Conservation (phyloP, 1,140 invertebrate species). For the Rhagoletis pomonella region DNA sequence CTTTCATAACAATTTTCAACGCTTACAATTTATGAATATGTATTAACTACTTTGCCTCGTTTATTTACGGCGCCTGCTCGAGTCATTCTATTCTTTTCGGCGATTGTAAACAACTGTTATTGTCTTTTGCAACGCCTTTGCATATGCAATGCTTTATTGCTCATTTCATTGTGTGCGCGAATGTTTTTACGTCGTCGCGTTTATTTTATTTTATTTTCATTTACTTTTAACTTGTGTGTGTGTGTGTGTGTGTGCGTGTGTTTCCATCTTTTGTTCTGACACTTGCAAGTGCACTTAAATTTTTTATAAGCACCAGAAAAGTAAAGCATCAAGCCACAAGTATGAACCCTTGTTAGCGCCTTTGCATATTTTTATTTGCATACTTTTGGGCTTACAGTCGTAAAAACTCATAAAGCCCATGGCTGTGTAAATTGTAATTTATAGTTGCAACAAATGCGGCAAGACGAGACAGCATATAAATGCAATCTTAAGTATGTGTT, state of each 20-base stretch:
- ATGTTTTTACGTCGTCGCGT: neutral
- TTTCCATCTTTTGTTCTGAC: conserved; percentile 41
- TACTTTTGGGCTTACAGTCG: conserved; percentile 31
- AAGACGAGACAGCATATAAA: conserved; percentile 15
- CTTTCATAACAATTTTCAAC: conserved; percentile 41
- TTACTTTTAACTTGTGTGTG: neutral
- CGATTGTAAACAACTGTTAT: conserved; percentile 35
- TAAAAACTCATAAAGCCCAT: conserved; percentile 33
- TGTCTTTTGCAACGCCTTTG: conserved; percentile 44
- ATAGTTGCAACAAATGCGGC: conserved; percentile 2
- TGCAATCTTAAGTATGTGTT: conserved; percentile 40
- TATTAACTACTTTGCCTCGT: conserved; percentile 1
- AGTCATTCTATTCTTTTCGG: neutral
- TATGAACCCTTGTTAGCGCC: neutral
- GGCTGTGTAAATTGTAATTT: conserved; percentile 46
- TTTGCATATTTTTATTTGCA: neutral
- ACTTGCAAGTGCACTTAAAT: conserved; percentile 51
- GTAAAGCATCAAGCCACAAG: conserved; percentile 15
- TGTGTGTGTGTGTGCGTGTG: neutral
- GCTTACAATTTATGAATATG: conserved; percentile 45
- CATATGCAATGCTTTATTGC: conserved; percentile 26
- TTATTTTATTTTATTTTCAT: neutral
- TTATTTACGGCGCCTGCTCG: neutral
- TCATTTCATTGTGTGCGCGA: neutral
- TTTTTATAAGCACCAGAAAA: conserved; percentile 32